Conservation (phyloP, 2,797 vertebrate genomes). For the Channallabes apus region DNA sequence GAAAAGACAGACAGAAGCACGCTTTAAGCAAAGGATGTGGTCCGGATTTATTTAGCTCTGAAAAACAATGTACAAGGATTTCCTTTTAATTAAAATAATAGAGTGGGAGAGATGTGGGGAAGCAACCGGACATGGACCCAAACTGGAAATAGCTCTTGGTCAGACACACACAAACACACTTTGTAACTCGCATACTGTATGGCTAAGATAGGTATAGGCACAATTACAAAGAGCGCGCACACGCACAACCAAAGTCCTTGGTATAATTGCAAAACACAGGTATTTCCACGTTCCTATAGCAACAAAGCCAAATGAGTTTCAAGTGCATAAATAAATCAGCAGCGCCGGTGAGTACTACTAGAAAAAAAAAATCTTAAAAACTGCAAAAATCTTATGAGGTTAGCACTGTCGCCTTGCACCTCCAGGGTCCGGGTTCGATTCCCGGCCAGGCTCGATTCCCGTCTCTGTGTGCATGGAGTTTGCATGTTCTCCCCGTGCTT, state of each 20-base stretch:
- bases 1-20: neutral
- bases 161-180: neutral
- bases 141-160: conserved; percentile 19
- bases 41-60: too few relatives aligned
- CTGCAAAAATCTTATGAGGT: too few relatives aligned
- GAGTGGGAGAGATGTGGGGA: conserved; percentile 62
- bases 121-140: conserved; percentile 49
- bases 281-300: conserved; percentile 73
- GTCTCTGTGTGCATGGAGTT: too few relatives aligned
- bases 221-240: conserved; percentile 30
- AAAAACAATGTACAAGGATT: neutral
- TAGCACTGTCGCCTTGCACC: too few relatives aligned
- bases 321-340: conserved; percentile 36
- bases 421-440: too few relatives aligned
- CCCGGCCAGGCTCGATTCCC: too few relatives aligned
- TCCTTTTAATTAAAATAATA: conserved; percentile 4
- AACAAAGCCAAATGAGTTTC: conserved; percentile 70
- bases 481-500: too few relatives aligned
- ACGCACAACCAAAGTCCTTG: conserved; percentile 57
- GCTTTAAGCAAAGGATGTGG: neutral
- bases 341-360: conserved; percentile 13
- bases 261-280: conserved; percentile 66
- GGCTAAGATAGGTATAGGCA: conserved; percentile 2
- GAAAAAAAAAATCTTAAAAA: too few relatives aligned
- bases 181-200: neutral